These are phyloP conservation scores for Egretta garzetta DNA, from an alignment of 2,113 vertebrate genomes.

Conservation along the genomic window DNA sequence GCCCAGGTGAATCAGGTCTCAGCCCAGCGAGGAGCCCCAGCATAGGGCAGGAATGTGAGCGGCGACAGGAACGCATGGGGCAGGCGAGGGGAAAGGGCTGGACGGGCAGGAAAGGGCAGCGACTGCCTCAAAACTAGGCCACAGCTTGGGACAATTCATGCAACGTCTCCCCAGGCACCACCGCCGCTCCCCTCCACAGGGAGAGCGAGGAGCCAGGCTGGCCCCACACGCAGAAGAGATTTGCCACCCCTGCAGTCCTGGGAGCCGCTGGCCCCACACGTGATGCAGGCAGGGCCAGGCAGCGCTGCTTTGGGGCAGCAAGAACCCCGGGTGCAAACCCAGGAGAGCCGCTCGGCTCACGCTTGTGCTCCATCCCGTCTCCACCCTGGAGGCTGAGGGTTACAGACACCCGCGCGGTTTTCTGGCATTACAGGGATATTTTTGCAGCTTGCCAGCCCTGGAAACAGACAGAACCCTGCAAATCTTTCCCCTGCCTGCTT, in stretches of 20 bases:
- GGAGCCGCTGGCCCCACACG: not conserved
- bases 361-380: not conserved
- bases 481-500: not conserved
- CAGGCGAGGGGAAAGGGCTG: not conserved
- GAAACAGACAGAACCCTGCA: not conserved
- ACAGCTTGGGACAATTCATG: not conserved
- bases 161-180: not conserved
- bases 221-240: not conserved
- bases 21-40: accelerated
- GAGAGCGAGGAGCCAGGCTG: not conserved
- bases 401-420: not conserved
- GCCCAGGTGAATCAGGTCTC: not conserved
- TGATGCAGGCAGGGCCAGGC: not conserved
- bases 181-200: not conserved
- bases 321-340: not conserved
- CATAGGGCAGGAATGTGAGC: not conserved
- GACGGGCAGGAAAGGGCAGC: not conserved
- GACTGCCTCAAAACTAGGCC: not conserved
- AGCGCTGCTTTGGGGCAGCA: not conserved
- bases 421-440: not conserved
- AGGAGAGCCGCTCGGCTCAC: not conserved
- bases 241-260: accelerated
- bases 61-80: accelerated
- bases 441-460: not conserved
- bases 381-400: not conserved